Evolutionary conservation across 2,888 invertebrate species (phyloP), one percentile per base, ranked within the genome.

Genomic region (Scaptomyza flava): DNA sequence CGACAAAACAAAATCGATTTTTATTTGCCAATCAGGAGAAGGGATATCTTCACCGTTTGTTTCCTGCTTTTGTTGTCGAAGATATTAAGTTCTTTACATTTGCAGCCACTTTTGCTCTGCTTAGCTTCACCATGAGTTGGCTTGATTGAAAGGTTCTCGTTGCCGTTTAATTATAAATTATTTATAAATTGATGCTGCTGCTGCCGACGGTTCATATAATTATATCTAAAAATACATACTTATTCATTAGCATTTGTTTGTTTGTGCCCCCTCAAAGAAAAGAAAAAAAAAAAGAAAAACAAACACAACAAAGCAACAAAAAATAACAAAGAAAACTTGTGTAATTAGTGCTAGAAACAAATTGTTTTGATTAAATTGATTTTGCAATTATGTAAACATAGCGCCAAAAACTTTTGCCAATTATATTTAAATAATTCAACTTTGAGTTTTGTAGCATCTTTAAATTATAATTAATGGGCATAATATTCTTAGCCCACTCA

Each of bases 361-460:
- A 74, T 63, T 42, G 59, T 78, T 68, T 77, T 63, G 59, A 68
- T 66, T 72, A 58, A 89, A 88, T 88, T 87, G 89, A 84, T 87
- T 84, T 86, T 76, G 73, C 69, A 87, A 86, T 84, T 88, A 83
- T 67, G 72, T 69, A 50, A 43, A 23, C 14, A 33, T 12, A 31
- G 20, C 33, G n/a, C n/a, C 51, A 27, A 62, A 77, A 72, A 41
- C 72, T 79, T 78, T 70, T 38, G 38, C 58, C 54, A 58, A 72
- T 84, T 74, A 81, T 78, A 81, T 85, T 68, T 60, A 23, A 59
- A 72, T 58, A 59, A 61, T 61, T 66, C 41, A 46, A 33, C 6
- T 12, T 17, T 23, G 56, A 9, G 53, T 52, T 52, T 50, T 23
- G 12, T n/a, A n/a, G 38, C 20, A 9, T 38, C 54, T 64, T 69